A percentile compares a stretch with the other conserved stretches of the same genome.
phyloP scores from a whole-genome alignment of 2,797 vertebrate genomes.

The Sarcoramphus papa region DNA sequence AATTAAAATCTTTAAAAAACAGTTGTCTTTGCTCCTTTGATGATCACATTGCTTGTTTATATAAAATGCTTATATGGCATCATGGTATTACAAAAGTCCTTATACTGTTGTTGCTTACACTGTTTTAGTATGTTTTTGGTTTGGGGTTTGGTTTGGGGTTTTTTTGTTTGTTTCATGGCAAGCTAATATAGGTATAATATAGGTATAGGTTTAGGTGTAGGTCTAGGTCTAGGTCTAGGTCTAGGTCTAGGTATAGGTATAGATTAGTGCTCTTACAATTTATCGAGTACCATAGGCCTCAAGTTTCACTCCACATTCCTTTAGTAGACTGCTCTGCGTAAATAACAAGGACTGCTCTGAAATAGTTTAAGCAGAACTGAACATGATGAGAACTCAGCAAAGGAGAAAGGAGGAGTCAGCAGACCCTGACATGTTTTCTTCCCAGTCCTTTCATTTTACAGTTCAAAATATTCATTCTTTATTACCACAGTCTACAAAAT shows the following conservation, averaged over 20 bases:
- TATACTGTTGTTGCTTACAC: neutral
- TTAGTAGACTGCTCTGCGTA: neutral
- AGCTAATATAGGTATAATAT: neutral
- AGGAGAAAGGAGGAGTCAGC: neutral
- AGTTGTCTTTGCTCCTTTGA: neutral
- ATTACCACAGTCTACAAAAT: neutral
- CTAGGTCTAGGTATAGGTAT: neutral
- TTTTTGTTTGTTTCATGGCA: neutral
- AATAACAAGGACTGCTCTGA: neutral
- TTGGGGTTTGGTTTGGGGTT: neutral
- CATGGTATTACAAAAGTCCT: neutral
- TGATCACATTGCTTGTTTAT: fast-evolving
- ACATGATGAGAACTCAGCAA: neutral
- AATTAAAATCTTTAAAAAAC: neutral
- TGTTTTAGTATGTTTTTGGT: neutral
- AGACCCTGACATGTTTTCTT: neutral
- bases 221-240: neutral
- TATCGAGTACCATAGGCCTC: neutral
- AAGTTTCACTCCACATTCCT: neutral
- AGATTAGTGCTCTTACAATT: neutral
- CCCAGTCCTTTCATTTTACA: neutral
- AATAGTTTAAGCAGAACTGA: neutral
- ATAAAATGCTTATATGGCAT: neutral
- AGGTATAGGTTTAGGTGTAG: neutral
- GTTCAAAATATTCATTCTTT: neutral